Percentiles rank a stretch among this genome's conserved stretches.
These are phyloP conservation scores for Ciconia nigra DNA, from an alignment of 2,797 vertebrate species.

Conservation along the genomic window DNA sequence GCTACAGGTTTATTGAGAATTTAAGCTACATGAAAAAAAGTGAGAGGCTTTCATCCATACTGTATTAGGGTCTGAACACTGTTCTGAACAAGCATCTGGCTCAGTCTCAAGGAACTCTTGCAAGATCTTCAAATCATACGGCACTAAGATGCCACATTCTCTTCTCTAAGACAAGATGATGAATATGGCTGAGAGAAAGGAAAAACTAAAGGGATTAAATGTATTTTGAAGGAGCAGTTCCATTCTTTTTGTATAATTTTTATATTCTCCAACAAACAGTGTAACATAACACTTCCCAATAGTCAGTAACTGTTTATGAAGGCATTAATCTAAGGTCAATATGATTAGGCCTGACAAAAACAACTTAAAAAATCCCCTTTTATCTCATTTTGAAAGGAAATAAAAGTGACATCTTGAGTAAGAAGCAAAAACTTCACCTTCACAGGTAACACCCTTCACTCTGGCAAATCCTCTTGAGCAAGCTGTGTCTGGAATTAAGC, in stretches of 20 bases:
- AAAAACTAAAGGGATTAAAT: background rate
- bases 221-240: background rate
- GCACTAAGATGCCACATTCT: background rate
- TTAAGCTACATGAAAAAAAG: background rate
- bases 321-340: background rate
- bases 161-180: background rate
- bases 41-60: background rate
- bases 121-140: background rate
- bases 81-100: background rate
- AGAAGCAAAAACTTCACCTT: conserved; percentile 67
- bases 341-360: background rate
- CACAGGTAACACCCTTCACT: conserved; percentile 75
- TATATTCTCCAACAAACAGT: background rate
- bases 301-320: background rate
- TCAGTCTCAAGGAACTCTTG: background rate
- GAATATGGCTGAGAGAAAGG: background rate
- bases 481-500: conserved; percentile 66
- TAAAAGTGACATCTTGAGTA: background rate
- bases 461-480: conserved; percentile 79
- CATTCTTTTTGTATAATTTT: background rate
- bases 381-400: background rate
- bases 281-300: background rate
- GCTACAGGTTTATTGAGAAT: background rate
- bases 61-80: background rate
- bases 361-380: background rate